These are phyloP conservation scores for Cochlearius cochlearius DNA, from an alignment of 2,113 vertebrate species.

Conservation along the genomic window DNA sequence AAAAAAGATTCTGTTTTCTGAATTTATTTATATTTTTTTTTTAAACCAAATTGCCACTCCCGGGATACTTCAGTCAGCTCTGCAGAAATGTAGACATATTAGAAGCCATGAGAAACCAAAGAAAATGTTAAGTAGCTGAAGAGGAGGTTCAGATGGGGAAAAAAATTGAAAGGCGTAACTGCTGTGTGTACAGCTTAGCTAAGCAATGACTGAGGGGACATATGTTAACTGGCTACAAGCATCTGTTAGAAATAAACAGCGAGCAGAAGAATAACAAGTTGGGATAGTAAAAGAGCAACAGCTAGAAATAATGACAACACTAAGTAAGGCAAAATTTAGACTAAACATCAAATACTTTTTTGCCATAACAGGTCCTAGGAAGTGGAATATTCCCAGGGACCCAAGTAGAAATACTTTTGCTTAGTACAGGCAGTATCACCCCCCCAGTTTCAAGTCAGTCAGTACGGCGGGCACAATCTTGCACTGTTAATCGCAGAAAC, in stretches of 20 bases:
- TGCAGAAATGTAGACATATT: not conserved
- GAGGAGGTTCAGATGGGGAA: not conserved
- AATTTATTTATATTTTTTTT: not conserved
- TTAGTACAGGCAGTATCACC: not conserved
- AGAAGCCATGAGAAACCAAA: not conserved
- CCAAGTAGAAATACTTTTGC: not conserved
- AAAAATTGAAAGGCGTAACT: not conserved
- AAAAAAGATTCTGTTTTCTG: not conserved
- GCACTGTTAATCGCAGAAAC: not conserved
- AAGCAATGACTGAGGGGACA: not conserved
- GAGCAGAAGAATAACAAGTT: conserved; percentile 17
- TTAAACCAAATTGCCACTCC: not conserved
- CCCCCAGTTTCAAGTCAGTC: not conserved
- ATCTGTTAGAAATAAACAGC: conserved; percentile 48
- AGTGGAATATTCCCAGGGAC: not conserved
- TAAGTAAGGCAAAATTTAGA: not conserved
- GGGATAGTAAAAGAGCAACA: not conserved
- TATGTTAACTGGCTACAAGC: not conserved
- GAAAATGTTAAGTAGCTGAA: conserved; percentile 18
- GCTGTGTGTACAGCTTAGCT: not conserved
- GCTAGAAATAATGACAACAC: not conserved
- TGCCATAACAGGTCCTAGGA: not conserved
- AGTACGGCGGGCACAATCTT: not conserved
- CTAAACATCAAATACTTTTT: not conserved
- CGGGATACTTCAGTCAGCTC: not conserved